Evolutionary conservation across 2,888 invertebrate genomes (phyloP), one percentile per base, ranked within the genome.

Genomic region (Catocala nupta): DNA sequence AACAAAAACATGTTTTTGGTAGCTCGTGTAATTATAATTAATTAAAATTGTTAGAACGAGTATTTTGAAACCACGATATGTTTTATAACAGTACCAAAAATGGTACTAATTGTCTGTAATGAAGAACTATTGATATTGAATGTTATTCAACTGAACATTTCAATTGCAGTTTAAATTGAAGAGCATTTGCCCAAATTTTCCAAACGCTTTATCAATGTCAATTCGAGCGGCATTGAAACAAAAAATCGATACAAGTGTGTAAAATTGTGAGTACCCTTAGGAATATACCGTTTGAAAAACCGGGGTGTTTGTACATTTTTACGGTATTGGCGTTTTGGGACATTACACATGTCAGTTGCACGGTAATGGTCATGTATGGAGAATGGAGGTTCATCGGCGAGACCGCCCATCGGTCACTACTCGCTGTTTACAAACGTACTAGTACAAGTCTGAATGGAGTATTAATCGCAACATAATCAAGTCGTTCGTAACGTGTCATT

Each of bases 331-430:
- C 68, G 59, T 68, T 77, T 73, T 51, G 66, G 71, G 68, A 72
- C 68, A 68, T 71, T 76, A 65, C 63, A 76, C 68, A 47, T 59
- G 78, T 80, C 78, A 80, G 64, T 54, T 61, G 68, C 78, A 75
- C 63, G 67, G 48, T 66, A 72, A 71, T 71, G 75, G 78, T 69
- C 70, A 67, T 73, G 51, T 71, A 65, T 70, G 65, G 72, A 69
- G 72, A 67, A 61, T 66, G 66, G 73, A 68, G 65, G 63, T 58
- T 61, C 63, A 63, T 63, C 64, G 59, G 25, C 53, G 62, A 55
- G 64, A 55, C 61, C 71, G 55, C 78, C 75, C 71, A 67, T 68
- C 39, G 48, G 55, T 52, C 54, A 16, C 11, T 50, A 39, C 59
- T 42, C 45, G 25, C 8, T 42, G 51, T 67, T 48, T 42, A 52